Evolutionary conservation across 2,113 vertebrate genomes (phyloP).

Genomic region (Spermophilus dauricus): DNA sequence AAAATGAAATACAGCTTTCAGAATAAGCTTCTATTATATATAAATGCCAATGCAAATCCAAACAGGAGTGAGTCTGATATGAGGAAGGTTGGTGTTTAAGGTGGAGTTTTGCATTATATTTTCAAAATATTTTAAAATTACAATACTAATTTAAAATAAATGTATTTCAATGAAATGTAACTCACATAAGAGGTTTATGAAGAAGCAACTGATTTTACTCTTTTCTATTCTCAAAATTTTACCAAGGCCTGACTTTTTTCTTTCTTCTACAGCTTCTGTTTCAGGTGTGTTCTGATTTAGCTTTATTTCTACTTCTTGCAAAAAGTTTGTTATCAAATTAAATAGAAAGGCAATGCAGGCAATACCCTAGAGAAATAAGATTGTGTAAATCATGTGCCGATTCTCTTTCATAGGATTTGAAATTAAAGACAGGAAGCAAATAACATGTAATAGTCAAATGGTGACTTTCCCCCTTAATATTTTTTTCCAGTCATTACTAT

Average conservation of each 20-base stretch:
- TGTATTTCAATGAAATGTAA: constrained; percentile 5
- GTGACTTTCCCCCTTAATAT: neutral
- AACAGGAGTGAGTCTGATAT: neutral
- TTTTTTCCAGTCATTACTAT: constrained; percentile 38
- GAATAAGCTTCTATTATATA: neutral
- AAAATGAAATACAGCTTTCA: constrained; percentile 1
- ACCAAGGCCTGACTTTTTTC: neutral
- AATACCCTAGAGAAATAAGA: neutral
- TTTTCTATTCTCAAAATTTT: neutral
- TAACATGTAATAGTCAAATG: constrained; percentile 38
- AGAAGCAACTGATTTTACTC: neutral
- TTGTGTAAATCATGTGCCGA: neutral
- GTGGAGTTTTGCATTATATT: neutral
- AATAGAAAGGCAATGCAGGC: constrained; percentile 25
- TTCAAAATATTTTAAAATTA: constrained; percentile 38
- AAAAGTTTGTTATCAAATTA: neutral
- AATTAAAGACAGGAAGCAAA: constrained; percentile 42
- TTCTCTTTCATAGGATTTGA: constrained; percentile 14
- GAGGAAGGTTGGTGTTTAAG: neutral
- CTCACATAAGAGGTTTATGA: neutral
- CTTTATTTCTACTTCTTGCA: too few relatives aligned
- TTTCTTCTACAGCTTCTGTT: constrained; percentile 1
- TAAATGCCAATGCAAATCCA: neutral
- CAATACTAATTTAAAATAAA: constrained; percentile 17
- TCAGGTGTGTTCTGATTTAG: neutral